phyloP scores from a whole-genome alignment of 2,888 invertebrate species.

The Eremobia ochroleuca region DNA sequence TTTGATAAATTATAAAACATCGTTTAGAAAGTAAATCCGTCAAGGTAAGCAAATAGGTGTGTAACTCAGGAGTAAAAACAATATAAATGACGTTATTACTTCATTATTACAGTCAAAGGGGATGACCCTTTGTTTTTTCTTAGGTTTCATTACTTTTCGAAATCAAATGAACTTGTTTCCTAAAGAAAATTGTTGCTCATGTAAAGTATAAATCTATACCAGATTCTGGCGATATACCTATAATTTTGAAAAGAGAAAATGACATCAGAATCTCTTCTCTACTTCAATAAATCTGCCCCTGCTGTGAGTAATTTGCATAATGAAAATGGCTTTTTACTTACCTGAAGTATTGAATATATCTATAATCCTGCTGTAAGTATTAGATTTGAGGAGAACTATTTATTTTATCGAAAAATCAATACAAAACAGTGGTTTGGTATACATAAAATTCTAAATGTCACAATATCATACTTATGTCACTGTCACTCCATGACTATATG shows the following conservation, averaged over 20 bases:
- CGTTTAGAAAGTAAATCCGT: slow-evolving; percentile 55
- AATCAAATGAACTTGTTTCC: background rate
- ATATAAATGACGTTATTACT: background rate
- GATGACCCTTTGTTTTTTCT: too few relatives aligned
- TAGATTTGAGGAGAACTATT: background rate
- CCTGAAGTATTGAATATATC: slow-evolving; percentile 4
- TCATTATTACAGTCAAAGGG: background rate
- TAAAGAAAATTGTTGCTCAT: background rate
- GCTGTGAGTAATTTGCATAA: background rate
- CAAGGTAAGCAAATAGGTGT: slow-evolving; percentile 47
- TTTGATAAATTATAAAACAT: background rate
- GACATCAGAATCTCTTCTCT: slow-evolving; percentile 17
- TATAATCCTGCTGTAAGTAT: background rate
- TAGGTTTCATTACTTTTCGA: background rate
- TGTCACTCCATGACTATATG: slow-evolving; percentile 7
- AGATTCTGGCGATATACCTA: background rate
- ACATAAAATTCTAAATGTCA: slow-evolving; percentile 13
- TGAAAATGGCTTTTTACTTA: background rate
- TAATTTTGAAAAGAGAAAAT: background rate
- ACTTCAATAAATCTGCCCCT: background rate
- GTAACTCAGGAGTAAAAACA: slow-evolving; percentile 4
- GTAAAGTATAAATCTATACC: background rate
- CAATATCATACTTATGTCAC: slow-evolving; percentile 11
- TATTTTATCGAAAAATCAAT: slow-evolving; percentile 47
- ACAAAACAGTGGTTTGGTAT: slow-evolving; percentile 36